Evolutionary conservation across 2,888 invertebrate genomes (phyloP), one percentile per base, ranked within the genome.

Genomic region (Brachyopa scutellaris): DNA sequence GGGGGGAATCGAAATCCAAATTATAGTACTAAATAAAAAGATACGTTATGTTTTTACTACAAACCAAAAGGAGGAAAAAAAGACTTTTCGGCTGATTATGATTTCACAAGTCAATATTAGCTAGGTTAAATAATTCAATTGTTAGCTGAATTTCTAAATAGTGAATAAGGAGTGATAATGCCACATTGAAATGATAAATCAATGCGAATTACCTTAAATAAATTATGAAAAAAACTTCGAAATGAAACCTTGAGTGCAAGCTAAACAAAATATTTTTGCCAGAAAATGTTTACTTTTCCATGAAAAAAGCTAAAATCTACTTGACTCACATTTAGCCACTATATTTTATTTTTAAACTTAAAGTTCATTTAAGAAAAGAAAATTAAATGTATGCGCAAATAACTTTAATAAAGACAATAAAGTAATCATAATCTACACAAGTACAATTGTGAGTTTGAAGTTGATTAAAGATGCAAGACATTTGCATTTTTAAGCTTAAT

Each of bases 1-100:
- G 21, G 31, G 33, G 13, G 23, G 51, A 66, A 51, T 40, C 64
- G 64, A 26, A 51, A 64, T 51, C 57, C 40, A 26, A 40, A 40
- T n/a, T 26, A 57, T 26, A 40, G 4, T n/a, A 19, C 42, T 21
- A 8, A 45, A 23, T 11, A 45, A 23, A 45, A 19, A n/a, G 6
- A 6, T 26, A n/a, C n/a, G n/a, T 6, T 26, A 26, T 6, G 6
- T 5, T 26, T 26, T 26, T 26, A 6, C 26, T 26, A 6, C 3
- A 6, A 26, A 5, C 26, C 6, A 6, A 26, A 26, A 6, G 6
- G 26, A 6, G 26, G 26, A 6, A 19, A 1, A 45, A 9, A 19
- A 11, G 2, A 2, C 9, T 17, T 17, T 17, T 40, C 1, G 2
- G 9, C 33, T 1, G 15, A 31, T 13, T 21, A 11, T 11, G 19